Base-by-base conservation (phyloP, 1,140 invertebrate genomes). In the Eumeta japonica region DNA sequence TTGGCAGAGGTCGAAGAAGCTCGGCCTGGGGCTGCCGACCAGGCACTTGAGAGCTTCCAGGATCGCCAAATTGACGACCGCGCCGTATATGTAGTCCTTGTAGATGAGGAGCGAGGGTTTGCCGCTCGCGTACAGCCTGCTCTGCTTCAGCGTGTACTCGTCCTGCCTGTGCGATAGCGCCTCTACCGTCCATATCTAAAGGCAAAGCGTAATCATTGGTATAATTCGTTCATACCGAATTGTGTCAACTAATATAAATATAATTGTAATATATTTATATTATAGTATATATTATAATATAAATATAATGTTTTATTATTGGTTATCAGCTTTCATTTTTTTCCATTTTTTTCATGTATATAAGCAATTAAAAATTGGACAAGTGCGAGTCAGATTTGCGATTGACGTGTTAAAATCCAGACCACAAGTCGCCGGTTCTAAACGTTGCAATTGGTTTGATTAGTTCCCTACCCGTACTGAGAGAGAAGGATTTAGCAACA, bases 1-100 rank as follows among this genome's bases (percentile, higher is more conserved):
- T 43, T 67, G 59, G 55, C 87, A 89, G 0, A 83, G 79, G 46
- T 86, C 81, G 34, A 88, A 78, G 66, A 88, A 89, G 39, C 87
- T 85, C 0, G 87, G 87, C 42, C 87, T 73, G 0, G 83, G 83
- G 38, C 86, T 85, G 0, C 84, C 83, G 3, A 87, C 70, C 1
- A 85, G 55, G 11, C 79, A 68, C 57, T 89, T 89, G 2, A 77
- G 66, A 3, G 86, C 55, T 43, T 87, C 80, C 28, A 79, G 74
- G 2, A 84, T 58, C 20, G 81, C 70, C 10, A 79, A 47, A 41
- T 82, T 74, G 16, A 79, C 66, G 5, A 76, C 46, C 0, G 79
- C 58, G 0, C 82, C 82, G 20, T 82, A 66, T 1, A 79, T 55
- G 37, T 81, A 83, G 43, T 83, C 75, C 1, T 78, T 58, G 45